Evolutionary conservation across 2,888 invertebrate species (phyloP), one percentile per base, ranked within the genome.

Genomic region (Hypomecis atomaria): DNA sequence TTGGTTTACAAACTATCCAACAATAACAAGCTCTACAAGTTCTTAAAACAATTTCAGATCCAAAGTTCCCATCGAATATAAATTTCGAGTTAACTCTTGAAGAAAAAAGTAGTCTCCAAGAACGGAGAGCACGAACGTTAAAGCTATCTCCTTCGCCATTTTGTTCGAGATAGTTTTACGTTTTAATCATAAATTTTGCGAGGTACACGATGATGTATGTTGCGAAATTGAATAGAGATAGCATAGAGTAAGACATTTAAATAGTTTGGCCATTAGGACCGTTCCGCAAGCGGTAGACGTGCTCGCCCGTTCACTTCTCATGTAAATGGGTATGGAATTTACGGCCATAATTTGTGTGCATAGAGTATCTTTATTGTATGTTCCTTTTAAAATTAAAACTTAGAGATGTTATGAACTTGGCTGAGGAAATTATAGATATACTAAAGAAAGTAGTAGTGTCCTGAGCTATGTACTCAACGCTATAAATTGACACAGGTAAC

Each of bases 211-310:
- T 73, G 66, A 72, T 72, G 73, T 74, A 69, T 79, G 78, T 80
- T 79, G 75, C 71, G 69, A 83, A 86, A 87, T 87, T 85, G 79
- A 87, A 88, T 86, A 78, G 82, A 86, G 81, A 84, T 86, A 85
- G 65, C 10, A 47, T 77, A 72, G 79, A 75, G 77, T 60, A 57
- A 85, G 80, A 81, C 76, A 86, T 89, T 89, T 87, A 84, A 89
- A 89, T 87, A 87, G 84, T 86, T 84, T 75, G 71, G 68, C 87
- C 83, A 88, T 88, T 86, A 88, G 79, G 79, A 76, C 70, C 65
- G 64, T 56, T 65, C 60, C 63, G 76, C 74, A 67, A 79, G 75
- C 78, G 72, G 77, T 77, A 83, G 79, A 81, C 79, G 64, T 71
- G 77, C 76, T 70, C 72, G 74, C 71, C 75, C 66, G 71, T 78